phyloP scores from a whole-genome alignment of 2,888 invertebrate species.

The Hybos culiciformis region DNA sequence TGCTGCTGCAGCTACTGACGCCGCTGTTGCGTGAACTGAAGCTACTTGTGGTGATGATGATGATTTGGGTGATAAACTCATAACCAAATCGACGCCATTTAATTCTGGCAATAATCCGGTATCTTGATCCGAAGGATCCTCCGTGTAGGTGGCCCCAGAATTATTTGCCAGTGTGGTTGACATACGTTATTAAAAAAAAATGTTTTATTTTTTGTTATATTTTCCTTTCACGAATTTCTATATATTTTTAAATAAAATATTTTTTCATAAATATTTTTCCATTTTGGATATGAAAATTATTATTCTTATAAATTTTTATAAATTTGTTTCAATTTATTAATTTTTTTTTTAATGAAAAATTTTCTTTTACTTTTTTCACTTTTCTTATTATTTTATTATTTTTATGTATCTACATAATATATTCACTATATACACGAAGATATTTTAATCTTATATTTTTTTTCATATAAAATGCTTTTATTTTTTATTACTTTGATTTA shows the following conservation, averaged over 20 bases:
- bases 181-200: conserved; percentile 24
- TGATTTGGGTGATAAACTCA: conserved; percentile 60
- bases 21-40: conserved; percentile 42
- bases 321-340: neutral
- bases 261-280: conserved; percentile 3
- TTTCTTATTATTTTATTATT: too few species aligned
- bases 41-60: conserved; percentile 40
- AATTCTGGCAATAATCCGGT: conserved; percentile 54
- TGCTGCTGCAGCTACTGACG: conserved; percentile 36
- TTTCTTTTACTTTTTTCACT: neutral
- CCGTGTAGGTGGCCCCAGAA: conserved; percentile 37
- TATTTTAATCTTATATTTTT: too few species aligned
- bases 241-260: conserved; percentile 8
- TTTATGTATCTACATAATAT: too few species aligned
- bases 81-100: conserved; percentile 66
- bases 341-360: neutral
- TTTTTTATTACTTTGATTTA: too few species aligned
- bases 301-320: conserved; percentile 3
- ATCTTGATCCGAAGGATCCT: conserved; percentile 47
- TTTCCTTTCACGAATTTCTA: conserved; percentile 9
- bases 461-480: too few species aligned
- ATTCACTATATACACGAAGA: too few species aligned
- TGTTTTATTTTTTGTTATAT: conserved; percentile 7
- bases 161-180: conserved; percentile 32
- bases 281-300: neutral